Evolutionary conservation across 2,113 vertebrate genomes (phyloP).

Genomic region (Enhydra lutris): DNA sequence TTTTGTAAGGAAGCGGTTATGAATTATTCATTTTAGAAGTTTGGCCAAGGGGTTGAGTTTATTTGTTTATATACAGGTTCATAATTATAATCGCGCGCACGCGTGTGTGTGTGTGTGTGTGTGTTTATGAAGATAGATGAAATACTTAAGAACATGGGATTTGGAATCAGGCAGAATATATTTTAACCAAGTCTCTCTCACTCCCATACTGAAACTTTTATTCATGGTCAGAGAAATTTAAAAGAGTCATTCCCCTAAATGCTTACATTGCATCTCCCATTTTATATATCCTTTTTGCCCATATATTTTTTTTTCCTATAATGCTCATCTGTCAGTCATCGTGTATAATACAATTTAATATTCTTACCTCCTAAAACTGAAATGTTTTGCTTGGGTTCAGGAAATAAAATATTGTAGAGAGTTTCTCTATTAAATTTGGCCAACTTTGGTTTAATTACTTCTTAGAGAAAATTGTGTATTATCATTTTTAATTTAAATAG

Average conservation of each 20-base stretch:
- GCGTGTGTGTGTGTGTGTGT: no score
- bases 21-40: slow-evolving; percentile 21
- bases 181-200: neutral
- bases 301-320: neutral
- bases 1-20: neutral
- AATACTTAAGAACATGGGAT: neutral
- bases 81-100: neutral
- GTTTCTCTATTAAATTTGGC: neutral
- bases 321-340: neutral
- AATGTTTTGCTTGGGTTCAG: slow-evolving; percentile 1
- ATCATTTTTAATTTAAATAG: slow-evolving; percentile 52
- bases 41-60: neutral
- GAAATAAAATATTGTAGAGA: slow-evolving; percentile 11
- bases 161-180: neutral
- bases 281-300: neutral
- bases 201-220: slow-evolving; percentile 12
- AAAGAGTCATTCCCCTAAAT: neutral
- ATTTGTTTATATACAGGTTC: neutral
- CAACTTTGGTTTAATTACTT: slow-evolving; percentile 45
- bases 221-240: neutral
- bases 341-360: neutral
- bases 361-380: neutral
- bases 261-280: neutral
- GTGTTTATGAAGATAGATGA: neutral
- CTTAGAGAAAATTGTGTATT: neutral